phyloP scores from a whole-genome alignment of 1,140 invertebrate genomes.

The Probaryconus sp. region DNA sequence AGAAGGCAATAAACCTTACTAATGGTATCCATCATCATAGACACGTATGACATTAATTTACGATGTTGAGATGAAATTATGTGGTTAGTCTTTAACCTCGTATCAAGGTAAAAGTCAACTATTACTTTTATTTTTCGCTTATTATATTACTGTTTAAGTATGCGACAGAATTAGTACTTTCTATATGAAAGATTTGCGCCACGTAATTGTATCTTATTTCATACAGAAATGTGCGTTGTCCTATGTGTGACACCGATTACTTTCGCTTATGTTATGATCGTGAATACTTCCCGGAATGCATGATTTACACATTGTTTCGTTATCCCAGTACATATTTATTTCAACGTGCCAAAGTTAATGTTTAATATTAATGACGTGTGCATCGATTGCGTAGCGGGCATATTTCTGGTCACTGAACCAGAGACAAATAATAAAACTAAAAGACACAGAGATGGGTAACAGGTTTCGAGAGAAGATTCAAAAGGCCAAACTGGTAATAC shows the following conservation, averaged over 20 bases:
- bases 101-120: conserved; percentile 40
- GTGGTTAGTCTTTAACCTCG: conserved; percentile 36
- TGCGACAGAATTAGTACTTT: conserved; percentile 44
- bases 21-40: conserved; percentile 7
- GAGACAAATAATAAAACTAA: conserved; percentile 14
- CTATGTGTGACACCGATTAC: conserved; percentile 30
- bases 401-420: conserved; percentile 30
- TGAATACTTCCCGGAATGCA: conserved; percentile 25
- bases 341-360: conserved; percentile 57
- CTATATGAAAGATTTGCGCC: conserved; percentile 41
- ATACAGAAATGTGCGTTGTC: conserved; percentile 24
- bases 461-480: conserved; percentile 18
- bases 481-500: conserved; percentile 11
- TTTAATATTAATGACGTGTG: conserved; percentile 30
- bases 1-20: conserved; percentile 26
- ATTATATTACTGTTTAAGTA: conserved; percentile 39
- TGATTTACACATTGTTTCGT: conserved; percentile 15
- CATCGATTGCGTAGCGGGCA: not conserved
- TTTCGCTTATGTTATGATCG: conserved; percentile 29
- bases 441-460: conserved; percentile 8
- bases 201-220: conserved; percentile 39
- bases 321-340: conserved; percentile 50
- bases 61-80: not conserved
- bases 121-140: conserved; percentile 19
- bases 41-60: conserved; percentile 29